Percentiles rank a stretch among this genome's conserved stretches.
Conservation (phyloP, 2,113 vertebrate species). For the Crotalus viridis region DNA sequence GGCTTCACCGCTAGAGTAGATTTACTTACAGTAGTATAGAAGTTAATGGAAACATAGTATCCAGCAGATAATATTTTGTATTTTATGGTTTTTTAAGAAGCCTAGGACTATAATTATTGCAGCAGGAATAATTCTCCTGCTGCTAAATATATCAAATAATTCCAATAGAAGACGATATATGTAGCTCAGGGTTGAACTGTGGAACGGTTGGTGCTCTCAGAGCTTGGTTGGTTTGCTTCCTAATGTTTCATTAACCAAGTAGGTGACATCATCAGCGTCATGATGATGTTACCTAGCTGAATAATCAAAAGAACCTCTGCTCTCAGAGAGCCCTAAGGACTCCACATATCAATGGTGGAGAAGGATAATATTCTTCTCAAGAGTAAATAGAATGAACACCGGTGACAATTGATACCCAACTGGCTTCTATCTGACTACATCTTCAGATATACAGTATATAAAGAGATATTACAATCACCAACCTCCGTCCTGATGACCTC, state of each 20-base stretch:
- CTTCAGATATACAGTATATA: background rate
- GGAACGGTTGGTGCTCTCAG: background rate
- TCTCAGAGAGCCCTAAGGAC: background rate
- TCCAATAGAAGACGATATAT: background rate
- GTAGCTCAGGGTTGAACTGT: background rate
- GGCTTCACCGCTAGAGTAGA: background rate
- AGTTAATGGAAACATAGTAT: background rate
- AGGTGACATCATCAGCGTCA: background rate
- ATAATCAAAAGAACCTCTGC: background rate
- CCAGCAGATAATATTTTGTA: background rate
- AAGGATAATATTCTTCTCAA: background rate
- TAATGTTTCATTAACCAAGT: background rate
- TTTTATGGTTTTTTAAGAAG: background rate
- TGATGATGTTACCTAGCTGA: background rate
- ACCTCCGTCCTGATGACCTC: background rate
- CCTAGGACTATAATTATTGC: background rate
- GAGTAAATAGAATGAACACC: background rate
- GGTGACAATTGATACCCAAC: background rate
- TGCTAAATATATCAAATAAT: background rate
- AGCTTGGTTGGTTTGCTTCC: background rate
- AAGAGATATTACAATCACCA: background rate
- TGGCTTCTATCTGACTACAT: background rate
- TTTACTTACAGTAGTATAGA: background rate
- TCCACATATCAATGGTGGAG: background rate
- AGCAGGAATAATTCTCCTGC: background rate